Percentiles rank a stretch among this genome's conserved stretches.
Evolutionary conservation across 1,140 invertebrate species (phyloP).

Genomic region (Ptiloglossa arizonensis): DNA sequence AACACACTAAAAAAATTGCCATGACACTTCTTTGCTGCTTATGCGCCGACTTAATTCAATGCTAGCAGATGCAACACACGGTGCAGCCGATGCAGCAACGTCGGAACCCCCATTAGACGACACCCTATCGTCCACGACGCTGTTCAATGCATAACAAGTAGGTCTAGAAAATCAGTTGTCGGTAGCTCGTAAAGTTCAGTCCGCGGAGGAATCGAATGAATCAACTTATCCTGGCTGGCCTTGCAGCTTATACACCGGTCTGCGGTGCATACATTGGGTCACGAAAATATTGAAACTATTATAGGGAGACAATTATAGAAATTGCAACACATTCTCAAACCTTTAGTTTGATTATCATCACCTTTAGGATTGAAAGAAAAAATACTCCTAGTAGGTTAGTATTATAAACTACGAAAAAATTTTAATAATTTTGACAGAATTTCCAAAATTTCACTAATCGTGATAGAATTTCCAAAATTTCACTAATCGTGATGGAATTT

Average conservation of each 20-base stretch:
- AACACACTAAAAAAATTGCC: too few species aligned
- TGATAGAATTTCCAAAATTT: too few species aligned
- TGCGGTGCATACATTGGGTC: neutral
- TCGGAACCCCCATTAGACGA: conserved; percentile 54
- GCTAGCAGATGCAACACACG: neutral
- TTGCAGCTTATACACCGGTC: conserved; percentile 27
- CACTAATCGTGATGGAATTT: too few species aligned
- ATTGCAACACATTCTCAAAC: too few species aligned
- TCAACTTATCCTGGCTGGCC: conserved; percentile 48
- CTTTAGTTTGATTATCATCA: too few species aligned
- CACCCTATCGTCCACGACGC: conserved; percentile 47
- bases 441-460: too few species aligned
- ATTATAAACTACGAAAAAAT: too few species aligned
- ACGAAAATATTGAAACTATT: neutral
- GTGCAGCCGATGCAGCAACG: neutral
- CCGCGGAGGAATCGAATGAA: conserved; percentile 59
- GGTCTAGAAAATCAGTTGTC: conserved; percentile 65
- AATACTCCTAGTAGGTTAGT: too few species aligned
- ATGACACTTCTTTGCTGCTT: neutral
- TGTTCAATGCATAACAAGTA: conserved; percentile 68
- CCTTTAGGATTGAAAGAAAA: too few species aligned
- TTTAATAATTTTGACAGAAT: too few species aligned
- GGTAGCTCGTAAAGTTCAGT: conserved; percentile 44
- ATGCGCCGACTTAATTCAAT: conserved; percentile 10
- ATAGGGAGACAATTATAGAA: conserved; percentile 5